Base-by-base conservation (phyloP, 2,888 invertebrate genomes). In the Neelides folsomi region DNA sequence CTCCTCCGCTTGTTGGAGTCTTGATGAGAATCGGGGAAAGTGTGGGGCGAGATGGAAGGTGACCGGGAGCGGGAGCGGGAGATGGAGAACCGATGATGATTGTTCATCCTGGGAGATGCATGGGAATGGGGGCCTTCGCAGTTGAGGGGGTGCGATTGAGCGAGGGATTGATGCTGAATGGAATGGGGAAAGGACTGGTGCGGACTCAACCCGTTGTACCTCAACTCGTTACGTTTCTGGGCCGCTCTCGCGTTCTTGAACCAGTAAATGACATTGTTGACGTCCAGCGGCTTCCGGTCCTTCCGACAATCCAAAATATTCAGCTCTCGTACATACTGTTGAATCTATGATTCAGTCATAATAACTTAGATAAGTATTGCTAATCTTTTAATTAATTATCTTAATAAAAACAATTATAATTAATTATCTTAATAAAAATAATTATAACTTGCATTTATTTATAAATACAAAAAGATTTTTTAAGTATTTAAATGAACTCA, bases 221-320 rank as follows among this genome's bases (percentile, higher is more conserved):
- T 68, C 45, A 73, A 71, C 65, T 90, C 89, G 2, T 90, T 90
- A 40, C 94, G 77, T 68, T 94, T 90, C 69, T 90, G 88, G 1
- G 93, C 93, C 1, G 95, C 95, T 48, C 97, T 77, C 0, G 95
- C 94, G 69, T 95, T 95, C 71, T 95, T 94, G 73, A 98, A 98
- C 90, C 90, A 90, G 67, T 90, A 90, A 13, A 93, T 92, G 13
- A 94, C 92, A 68, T 94, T 94, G 68, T 92, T 92, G 4, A 94
- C 84, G 71, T 95, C 94, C 49, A 95, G 74, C 0, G 93, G 93
- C 68, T 94, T 92, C 45, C 94, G 77, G 1, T 93, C 94, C 49
- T 88, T 78, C 40, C 95, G 78, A 47, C 93, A 94, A 67, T 93
- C 92, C 58, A 94, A 73, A 54, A 82, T 81, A 70, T 98, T 98